A percentile compares a stretch with the other conserved stretches of the same genome.
Evolutionary conservation across 2,113 vertebrate species (phyloP).

Genomic region (Tyrannus savana): DNA sequence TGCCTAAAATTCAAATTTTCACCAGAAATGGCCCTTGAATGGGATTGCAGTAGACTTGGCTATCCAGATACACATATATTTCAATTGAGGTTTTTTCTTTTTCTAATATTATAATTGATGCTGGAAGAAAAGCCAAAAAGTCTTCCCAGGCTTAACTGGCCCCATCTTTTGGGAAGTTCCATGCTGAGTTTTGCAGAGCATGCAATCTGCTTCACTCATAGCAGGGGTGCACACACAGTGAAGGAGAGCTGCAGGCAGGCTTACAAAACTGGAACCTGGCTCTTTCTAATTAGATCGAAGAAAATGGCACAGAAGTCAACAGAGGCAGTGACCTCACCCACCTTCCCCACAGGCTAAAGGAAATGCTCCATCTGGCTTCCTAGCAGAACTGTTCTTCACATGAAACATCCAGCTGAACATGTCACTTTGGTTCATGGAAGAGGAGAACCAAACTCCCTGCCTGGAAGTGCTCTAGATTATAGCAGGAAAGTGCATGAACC

Average conservation of each 20-base stretch:
- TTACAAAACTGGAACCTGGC: background rate
- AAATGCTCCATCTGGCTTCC: background rate
- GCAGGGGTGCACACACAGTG: background rate
- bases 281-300: background rate
- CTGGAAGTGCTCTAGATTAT: background rate
- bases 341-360: background rate
- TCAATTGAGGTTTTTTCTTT: background rate
- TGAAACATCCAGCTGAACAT: background rate
- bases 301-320: background rate
- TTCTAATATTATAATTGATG: background rate
- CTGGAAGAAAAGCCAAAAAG: background rate
- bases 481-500: background rate
- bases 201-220: rapidly evolving
- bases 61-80: background rate
- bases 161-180: background rate
- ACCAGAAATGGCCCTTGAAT: background rate
- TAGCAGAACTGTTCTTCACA: background rate
- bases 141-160: background rate
- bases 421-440: background rate
- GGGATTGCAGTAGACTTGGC: background rate
- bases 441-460: background rate
- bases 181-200: background rate
- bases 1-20: background rate
- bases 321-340: background rate
- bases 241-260: background rate